phyloP scores from a whole-genome alignment of 2,888 invertebrate genomes.

The Choristoneura rosaceana region DNA sequence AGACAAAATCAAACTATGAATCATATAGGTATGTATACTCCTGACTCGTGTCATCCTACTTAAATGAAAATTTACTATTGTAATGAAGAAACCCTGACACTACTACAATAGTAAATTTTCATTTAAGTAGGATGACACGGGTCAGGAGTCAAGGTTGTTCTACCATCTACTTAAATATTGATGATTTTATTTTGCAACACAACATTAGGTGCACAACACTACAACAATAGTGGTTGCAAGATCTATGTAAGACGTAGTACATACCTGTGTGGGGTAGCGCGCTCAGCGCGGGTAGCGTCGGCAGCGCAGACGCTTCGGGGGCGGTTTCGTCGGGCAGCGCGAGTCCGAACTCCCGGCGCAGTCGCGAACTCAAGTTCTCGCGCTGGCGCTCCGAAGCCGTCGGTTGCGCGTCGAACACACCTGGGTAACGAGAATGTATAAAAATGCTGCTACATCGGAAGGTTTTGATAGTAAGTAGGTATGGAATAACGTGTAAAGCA shows the following conservation, averaged over 20 bases:
- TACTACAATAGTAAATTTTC: too few species aligned
- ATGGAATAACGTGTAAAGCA: neutral
- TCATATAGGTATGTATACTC: too few species aligned
- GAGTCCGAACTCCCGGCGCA: constrained; percentile 93
- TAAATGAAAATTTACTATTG: too few species aligned
- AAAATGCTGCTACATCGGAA: neutral
- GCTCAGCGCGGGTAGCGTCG: constrained; percentile 39
- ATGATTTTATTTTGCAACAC: too few species aligned
- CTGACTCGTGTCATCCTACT: too few species aligned
- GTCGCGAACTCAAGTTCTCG: constrained; percentile 94
- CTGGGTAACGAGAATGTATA: constrained; percentile 59
- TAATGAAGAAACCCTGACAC: too few species aligned
- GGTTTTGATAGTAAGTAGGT: neutral
- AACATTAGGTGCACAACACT: too few species aligned
- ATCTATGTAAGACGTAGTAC: neutral
- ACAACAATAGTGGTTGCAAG: too few species aligned
- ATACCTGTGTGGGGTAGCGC: constrained; percentile 16
- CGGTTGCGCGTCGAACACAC: constrained; percentile 93
- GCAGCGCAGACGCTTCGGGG: constrained; percentile 71
- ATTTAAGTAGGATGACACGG: too few species aligned
- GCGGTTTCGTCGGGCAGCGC: constrained; percentile 88
- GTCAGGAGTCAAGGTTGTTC: too few species aligned
- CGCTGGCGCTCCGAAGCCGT: constrained; percentile 94
- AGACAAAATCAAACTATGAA: too few species aligned
- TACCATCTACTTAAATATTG: too few species aligned